Percentiles rank a stretch among this genome's conserved stretches.
phyloP scores from a whole-genome alignment of 2,888 invertebrate species.

The Acholoe squamosa region DNA sequence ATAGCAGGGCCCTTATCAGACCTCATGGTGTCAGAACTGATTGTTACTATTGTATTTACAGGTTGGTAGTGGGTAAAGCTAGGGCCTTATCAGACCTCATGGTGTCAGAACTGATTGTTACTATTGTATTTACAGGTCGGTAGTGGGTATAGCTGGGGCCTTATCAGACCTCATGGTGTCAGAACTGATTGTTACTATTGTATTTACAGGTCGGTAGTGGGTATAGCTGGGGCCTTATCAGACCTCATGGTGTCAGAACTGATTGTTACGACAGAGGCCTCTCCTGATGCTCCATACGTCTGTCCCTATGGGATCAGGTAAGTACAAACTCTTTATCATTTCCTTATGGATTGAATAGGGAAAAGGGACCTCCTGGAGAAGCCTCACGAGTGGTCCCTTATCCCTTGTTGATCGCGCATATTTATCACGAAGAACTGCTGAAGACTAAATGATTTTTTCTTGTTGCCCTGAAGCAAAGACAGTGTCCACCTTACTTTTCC shows the following conservation, averaged over 20 bases:
- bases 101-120: slow-evolving; percentile 57
- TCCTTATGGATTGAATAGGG: no score
- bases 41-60: slow-evolving; percentile 18
- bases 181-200: no score
- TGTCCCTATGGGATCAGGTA: slow-evolving; percentile 65
- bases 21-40: slow-evolving; percentile 60
- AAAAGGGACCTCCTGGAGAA: no score
- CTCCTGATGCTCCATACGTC: neutral
- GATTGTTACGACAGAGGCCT: neutral
- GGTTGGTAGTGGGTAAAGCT: slow-evolving; percentile 47
- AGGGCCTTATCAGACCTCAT: slow-evolving; percentile 58
- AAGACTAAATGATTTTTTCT: no score
- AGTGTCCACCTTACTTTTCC: no score
- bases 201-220: slow-evolving; percentile 50
- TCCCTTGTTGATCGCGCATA: no score
- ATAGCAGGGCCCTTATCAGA: slow-evolving; percentile 49
- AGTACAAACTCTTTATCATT: neutral
- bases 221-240: slow-evolving; percentile 38
- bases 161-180: slow-evolving; percentile 61
- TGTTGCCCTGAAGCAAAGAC: no score
- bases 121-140: slow-evolving; percentile 23
- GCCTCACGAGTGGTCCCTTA: no score
- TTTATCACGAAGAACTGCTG: no score
- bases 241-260: slow-evolving; percentile 62
- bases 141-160: slow-evolving; percentile 46